A percentile compares a stretch with the other conserved stretches of the same genome.
These are phyloP conservation scores for Mus musculus DNA, from an alignment of 2,113 vertebrate genomes.

Conservation along the genomic window GRCm39 chr10:126993501-126994000, in stretches of 20 bases:
- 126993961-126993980: too few species aligned
- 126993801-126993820: background rate
- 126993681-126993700: background rate
- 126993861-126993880: background rate
- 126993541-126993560: background rate
- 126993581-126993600: background rate
- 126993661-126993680: background rate
- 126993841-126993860: background rate
- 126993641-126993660: background rate
- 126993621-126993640: background rate
- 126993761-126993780: background rate
- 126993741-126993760: background rate
- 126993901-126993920: background rate
- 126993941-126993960: too few species aligned
- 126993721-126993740: background rate
- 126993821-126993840: background rate
- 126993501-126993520: background rate
- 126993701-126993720: background rate
- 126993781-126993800: too few species aligned
- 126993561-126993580: too few species aligned
- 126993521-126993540: background rate
- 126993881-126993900: background rate
- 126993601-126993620: background rate
- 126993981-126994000: too few species aligned
- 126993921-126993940: too few species aligned